phyloP scores from a whole-genome alignment of 2,797 vertebrate species.

The Prionace glauca region DNA sequence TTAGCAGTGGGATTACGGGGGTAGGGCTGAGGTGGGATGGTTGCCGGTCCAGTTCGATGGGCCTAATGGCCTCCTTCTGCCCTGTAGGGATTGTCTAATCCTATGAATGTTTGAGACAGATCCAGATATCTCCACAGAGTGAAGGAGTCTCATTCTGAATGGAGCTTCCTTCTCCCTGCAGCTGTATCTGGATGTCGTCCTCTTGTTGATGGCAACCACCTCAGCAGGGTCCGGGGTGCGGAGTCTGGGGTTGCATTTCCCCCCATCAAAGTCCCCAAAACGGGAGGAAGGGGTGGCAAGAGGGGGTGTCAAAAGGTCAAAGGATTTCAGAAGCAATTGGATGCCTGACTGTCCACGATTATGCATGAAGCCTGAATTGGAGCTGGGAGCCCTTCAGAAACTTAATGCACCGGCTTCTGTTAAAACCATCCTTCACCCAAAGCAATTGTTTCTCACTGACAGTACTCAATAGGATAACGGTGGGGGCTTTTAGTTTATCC shows the following conservation, averaged over 20 bases:
- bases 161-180: not conserved
- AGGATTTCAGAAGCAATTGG: conserved; percentile 38
- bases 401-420: conserved; percentile 48
- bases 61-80: no score
- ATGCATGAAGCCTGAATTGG: conserved; percentile 49
- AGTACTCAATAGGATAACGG: conserved; percentile 51
- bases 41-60: no score
- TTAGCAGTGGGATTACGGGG: no score
- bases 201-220: no score
- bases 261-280: not conserved
- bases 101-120: no score
- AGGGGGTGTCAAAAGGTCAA: conserved; percentile 38
- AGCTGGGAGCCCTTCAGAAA: conserved; percentile 51
- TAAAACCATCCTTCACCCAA: conserved; percentile 49
- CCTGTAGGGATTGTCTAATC: no score
- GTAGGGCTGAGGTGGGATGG: no score
- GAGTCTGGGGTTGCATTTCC: not conserved
- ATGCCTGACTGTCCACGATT: conserved; percentile 47
- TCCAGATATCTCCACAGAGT: no score
- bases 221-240: not conserved
- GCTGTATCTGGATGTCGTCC: not conserved
- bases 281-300: not conserved
- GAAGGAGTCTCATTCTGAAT: not conserved
- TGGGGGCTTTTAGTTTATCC: conserved; percentile 54
- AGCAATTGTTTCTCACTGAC: conserved; percentile 49